Base-by-base conservation (phyloP, 2,113 vertebrate genomes). In the Progne subis region DNA sequence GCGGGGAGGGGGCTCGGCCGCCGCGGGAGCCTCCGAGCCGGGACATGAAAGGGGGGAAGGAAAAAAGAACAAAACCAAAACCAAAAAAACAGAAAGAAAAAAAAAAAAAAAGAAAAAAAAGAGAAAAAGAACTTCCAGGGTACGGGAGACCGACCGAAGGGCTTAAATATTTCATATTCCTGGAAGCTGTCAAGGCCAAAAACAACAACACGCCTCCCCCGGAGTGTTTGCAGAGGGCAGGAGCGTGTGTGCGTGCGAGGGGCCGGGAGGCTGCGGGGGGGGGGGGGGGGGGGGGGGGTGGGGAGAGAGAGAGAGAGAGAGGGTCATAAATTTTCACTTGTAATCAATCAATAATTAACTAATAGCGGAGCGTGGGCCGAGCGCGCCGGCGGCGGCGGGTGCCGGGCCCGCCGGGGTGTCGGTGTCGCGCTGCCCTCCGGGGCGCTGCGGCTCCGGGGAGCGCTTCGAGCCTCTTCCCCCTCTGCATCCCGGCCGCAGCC, bases 151-250 rank as follows among this genome's bases (percentile, higher is more conserved):
- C 53, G 72, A 88, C 63, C 26, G 80, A 92, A 89, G 64, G 64
- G 90, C 50, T 94, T 67, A 76, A 83, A 91, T 79, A 92, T 92
- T 92, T 95, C 81, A 88, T 95, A 94, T 95, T 88, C 83, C 95
- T 96, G 94, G 90, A 95, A 95, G 92, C 90, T 92, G 94, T 67
- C 90, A 91, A 91, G 90, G 87, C 94, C 95, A 96, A 96, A 94
- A 92, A 29, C 95, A 94, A 88, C 95, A 95, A 49, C 67, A 47
- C 70, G 82, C 89, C 93, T 76, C 86, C 82, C 74, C 39, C 59
- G 39, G 82, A 84, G 82, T 94, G 76, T 88, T 96, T 94, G 94
- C 82, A 79, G 89, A 85, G 90, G 71, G 89, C 86, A 88, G 86
- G 82, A 61, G 94, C 57, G 82, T 82, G 95, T 87, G 74, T 94